Conservation (phyloP, 37 sponge, comb jelly and placozoan species). For the Agelas oroides region DNA sequence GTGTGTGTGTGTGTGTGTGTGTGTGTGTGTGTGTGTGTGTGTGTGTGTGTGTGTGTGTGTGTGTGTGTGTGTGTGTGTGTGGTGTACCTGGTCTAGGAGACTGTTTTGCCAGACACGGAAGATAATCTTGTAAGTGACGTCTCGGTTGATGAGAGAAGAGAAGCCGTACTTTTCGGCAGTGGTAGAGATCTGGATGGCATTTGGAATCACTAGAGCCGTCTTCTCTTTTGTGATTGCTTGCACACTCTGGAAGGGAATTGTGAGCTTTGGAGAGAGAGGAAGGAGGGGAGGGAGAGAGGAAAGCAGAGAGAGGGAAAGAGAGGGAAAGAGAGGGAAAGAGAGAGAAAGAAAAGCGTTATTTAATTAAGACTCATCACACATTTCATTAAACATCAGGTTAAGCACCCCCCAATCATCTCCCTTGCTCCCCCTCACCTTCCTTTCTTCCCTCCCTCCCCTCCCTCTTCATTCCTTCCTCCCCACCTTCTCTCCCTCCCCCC, state of each 20-base stretch:
- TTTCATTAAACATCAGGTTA: too few relatives aligned
- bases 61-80: too few relatives aligned
- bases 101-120: constrained; percentile 93
- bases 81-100: constrained; percentile 41
- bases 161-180: constrained; percentile 93
- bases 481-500: too few relatives aligned
- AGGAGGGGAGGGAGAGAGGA: neutral
- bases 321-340: constrained; percentile 16
- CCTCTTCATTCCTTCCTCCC: too few relatives aligned
- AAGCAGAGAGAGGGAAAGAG: constrained; percentile 7
- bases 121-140: constrained; percentile 80
- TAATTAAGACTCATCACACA: too few relatives aligned
- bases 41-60: too few relatives aligned
- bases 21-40: too few relatives aligned
- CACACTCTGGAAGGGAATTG: constrained; percentile 82
- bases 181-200: constrained; percentile 90
- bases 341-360: too few relatives aligned
- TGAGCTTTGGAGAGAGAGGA: constrained; percentile 64
- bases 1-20: too few relatives aligned
- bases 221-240: constrained; percentile 91
- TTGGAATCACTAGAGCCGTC: constrained; percentile 95
- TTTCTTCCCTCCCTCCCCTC: too few relatives aligned
- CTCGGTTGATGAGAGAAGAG: constrained; percentile 90
- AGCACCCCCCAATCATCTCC: too few relatives aligned
- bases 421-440: too few relatives aligned